A percentile compares a stretch with the other conserved stretches of the same genome.
These are phyloP conservation scores for Drosophila dives DNA, from an alignment of 2,888 invertebrate genomes.

Conservation along the genomic window DNA sequence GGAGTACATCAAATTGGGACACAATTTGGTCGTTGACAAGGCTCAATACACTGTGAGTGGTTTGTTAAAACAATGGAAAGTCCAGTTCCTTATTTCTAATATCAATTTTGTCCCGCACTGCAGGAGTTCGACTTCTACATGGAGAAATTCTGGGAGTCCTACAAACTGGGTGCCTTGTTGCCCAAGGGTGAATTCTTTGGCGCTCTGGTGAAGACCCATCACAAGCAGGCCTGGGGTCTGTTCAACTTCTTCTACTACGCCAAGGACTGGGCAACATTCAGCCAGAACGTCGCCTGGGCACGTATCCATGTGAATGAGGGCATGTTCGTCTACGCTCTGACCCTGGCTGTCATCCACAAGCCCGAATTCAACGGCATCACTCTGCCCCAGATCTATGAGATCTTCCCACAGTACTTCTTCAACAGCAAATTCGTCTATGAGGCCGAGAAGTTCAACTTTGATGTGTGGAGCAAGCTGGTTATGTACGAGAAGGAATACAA, in stretches of 20 bases:
- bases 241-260: conserved; percentile 89
- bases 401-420: conserved; percentile 91
- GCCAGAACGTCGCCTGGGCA: conserved; percentile 89
- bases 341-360: conserved; percentile 89
- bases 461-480: conserved; percentile 73
- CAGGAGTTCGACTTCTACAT: conserved; percentile 72
- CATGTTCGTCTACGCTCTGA: conserved; percentile 90
- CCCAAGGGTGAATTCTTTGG: conserved; percentile 87
- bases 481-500: conserved; percentile 83
- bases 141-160: conserved; percentile 77
- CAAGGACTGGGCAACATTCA: conserved; percentile 90
- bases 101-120: neutral
- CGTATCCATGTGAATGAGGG: conserved; percentile 89
- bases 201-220: conserved; percentile 84
- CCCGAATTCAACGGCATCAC: conserved; percentile 88
- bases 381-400: conserved; percentile 91
- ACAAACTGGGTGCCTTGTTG: conserved; percentile 85
- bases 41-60: conserved; percentile 66
- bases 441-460: conserved; percentile 86
- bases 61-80: neutral
- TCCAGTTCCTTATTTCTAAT: neutral
- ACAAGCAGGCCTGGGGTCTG: conserved; percentile 86
- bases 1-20: conserved; percentile 77
- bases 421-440: conserved; percentile 89
- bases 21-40: conserved; percentile 60